Percentiles rank a stretch among this genome's conserved stretches.
These are phyloP conservation scores for Sylvietta virens DNA, from an alignment of 2,113 vertebrate genomes.

Conservation along the genomic window DNA sequence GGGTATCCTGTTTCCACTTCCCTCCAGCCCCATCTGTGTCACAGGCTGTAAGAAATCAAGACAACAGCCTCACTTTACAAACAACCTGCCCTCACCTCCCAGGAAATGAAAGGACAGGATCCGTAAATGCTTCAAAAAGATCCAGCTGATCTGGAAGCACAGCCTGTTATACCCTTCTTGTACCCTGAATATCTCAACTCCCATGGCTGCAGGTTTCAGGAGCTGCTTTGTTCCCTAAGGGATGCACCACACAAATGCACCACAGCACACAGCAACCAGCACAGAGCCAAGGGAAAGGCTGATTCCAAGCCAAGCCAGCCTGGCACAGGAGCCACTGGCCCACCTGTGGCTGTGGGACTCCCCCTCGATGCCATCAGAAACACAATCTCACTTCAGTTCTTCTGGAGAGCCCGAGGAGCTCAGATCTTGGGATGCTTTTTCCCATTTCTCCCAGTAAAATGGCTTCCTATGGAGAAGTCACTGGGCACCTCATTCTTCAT, in stretches of 20 bases:
- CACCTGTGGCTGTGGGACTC: not conserved
- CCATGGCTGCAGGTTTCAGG: not conserved
- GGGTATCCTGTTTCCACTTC: not conserved
- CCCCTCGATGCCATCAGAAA: fast-evolving
- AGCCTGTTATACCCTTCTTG: not conserved
- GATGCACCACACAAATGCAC: not conserved
- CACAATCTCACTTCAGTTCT: not conserved
- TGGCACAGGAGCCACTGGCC: not conserved
- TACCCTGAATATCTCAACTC: not conserved
- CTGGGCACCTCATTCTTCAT: too few species aligned
- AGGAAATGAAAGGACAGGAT: not conserved
- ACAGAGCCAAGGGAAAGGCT: not conserved
- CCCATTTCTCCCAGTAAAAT: not conserved
- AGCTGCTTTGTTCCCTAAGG: not conserved
- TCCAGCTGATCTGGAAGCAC: not conserved
- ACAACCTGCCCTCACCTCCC: not conserved
- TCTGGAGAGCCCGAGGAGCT: not conserved
- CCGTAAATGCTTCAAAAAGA: not conserved
- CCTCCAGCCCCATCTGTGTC: not conserved
- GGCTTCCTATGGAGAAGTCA: not conserved
- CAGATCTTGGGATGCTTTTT: not conserved
- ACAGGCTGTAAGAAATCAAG: not conserved
- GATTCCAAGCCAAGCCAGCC: not conserved
- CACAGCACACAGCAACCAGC: not conserved
- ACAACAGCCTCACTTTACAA: not conserved